phyloP scores from a whole-genome alignment of 2,888 invertebrate species.

The Slavum lentiscoides region DNA sequence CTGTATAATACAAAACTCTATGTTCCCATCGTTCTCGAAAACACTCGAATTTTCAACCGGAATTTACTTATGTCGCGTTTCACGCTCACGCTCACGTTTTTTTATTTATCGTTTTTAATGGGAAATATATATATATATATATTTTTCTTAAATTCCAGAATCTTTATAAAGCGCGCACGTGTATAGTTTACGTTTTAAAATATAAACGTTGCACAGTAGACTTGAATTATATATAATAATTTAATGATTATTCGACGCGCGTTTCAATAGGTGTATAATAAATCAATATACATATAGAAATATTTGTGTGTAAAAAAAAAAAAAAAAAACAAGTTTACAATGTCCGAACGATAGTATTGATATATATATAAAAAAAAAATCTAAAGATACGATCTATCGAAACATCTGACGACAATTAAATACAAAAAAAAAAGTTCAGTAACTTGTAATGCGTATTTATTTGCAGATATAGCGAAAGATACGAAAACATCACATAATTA shows the following conservation, averaged over 20 bases:
- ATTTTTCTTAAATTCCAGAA: neutral
- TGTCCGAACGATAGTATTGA: neutral
- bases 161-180: neutral
- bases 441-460: neutral
- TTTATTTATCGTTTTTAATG: slow-evolving; percentile 16
- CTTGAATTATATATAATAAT: neutral
- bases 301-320: neutral
- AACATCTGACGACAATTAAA: too few species aligned
- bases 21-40: neutral
- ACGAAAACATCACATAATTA: neutral
- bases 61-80: slow-evolving; percentile 21
- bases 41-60: neutral
- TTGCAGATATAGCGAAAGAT: neutral
- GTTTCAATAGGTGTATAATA: neutral
- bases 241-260: neutral
- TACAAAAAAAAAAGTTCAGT: too few species aligned
- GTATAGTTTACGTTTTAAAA: too few species aligned
- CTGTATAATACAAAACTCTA: too few species aligned
- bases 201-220: neutral
- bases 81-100: slow-evolving; percentile 1
- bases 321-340: neutral
- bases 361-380: neutral
- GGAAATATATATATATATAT: neutral
- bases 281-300: neutral
- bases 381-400: too few species aligned